These are phyloP conservation scores for Micrastur ruficollis DNA, from an alignment of 2,797 vertebrate species.

Conservation along the genomic window DNA sequence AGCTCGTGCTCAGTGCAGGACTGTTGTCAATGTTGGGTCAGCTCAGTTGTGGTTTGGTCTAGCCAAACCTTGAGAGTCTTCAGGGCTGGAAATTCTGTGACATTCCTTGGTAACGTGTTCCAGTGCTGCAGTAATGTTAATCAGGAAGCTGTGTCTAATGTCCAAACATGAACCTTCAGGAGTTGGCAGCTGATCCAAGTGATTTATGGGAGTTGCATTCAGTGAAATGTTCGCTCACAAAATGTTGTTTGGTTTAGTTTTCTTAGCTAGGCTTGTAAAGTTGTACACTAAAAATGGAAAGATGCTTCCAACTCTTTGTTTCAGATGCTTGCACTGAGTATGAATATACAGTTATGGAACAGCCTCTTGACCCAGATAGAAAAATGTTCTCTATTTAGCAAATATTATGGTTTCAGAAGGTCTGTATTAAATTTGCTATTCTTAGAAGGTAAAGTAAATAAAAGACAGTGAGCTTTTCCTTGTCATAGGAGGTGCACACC, in stretches of 20 bases:
- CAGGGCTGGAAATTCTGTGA: background rate
- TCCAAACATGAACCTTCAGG: background rate
- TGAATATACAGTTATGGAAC: background rate
- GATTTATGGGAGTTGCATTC: background rate
- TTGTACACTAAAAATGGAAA: background rate
- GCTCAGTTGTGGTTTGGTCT: background rate
- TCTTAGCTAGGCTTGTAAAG: background rate
- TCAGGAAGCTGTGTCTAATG: background rate
- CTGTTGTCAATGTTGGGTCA: background rate
- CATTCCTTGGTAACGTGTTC: background rate
- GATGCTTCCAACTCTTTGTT: background rate
- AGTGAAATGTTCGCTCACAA: background rate
- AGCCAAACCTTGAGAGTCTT: background rate
- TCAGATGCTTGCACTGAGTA: background rate
- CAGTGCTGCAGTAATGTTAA: background rate
- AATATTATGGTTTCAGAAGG: background rate
- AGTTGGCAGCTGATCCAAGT: background rate
- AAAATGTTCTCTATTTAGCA: background rate
- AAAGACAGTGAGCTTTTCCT: background rate
- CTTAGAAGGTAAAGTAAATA: background rate
- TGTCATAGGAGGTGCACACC: background rate
- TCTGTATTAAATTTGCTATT: background rate
- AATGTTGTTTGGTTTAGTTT: background rate
- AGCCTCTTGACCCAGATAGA: background rate
- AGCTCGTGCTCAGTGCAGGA: background rate